Percentiles rank a stretch among this genome's conserved stretches.
These are phyloP conservation scores for Drosophila sechellia DNA, from an alignment of 1,140 invertebrate species.

Conservation along the genomic window DNA sequence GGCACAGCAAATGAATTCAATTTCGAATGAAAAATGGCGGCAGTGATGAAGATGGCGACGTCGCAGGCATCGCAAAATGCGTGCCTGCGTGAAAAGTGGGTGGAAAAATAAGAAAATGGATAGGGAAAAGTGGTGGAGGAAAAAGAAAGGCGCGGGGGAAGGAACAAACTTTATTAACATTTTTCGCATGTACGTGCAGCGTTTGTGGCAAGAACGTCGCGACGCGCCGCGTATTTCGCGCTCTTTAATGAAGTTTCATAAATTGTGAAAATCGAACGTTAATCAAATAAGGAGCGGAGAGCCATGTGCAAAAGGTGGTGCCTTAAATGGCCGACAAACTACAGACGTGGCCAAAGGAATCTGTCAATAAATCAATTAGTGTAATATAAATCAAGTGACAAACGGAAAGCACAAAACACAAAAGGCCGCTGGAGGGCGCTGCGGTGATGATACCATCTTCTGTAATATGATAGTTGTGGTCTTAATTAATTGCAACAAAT, in stretches of 20 bases:
- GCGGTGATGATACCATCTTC: conserved; percentile 67
- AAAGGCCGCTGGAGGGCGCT: conserved; percentile 42
- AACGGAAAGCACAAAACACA: conserved; percentile 27
- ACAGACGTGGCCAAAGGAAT: conserved; percentile 69
- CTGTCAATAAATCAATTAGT: conserved; percentile 81
- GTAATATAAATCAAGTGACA: conserved; percentile 68
- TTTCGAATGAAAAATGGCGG: conserved; percentile 78
- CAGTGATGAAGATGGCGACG: conserved; percentile 76
- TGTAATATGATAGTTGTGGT: conserved; percentile 54
- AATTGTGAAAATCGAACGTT: conserved; percentile 80
- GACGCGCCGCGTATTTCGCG: conserved; percentile 46
- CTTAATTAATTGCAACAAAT: conserved; percentile 82
- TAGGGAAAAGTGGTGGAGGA: background rate
- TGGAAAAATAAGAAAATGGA: conserved; percentile 11
- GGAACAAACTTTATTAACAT: conserved; percentile 78
- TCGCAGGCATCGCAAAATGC: conserved; percentile 31
- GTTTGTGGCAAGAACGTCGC: conserved; percentile 26
- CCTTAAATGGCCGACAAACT: conserved; percentile 76
- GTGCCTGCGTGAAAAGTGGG: conserved; percentile 23
- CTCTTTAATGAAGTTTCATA: conserved; percentile 80
- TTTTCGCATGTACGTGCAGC: conserved; percentile 77
- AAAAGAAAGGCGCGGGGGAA: conserved; percentile 21
- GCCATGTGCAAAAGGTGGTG: conserved; percentile 51
- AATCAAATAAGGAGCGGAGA: conserved; percentile 77
- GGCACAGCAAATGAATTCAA: conserved; percentile 72